Percentiles rank a stretch among this genome's conserved stretches.
phyloP scores from a whole-genome alignment of 1,140 invertebrate genomes.

The Bilobella aurantiaca region DNA sequence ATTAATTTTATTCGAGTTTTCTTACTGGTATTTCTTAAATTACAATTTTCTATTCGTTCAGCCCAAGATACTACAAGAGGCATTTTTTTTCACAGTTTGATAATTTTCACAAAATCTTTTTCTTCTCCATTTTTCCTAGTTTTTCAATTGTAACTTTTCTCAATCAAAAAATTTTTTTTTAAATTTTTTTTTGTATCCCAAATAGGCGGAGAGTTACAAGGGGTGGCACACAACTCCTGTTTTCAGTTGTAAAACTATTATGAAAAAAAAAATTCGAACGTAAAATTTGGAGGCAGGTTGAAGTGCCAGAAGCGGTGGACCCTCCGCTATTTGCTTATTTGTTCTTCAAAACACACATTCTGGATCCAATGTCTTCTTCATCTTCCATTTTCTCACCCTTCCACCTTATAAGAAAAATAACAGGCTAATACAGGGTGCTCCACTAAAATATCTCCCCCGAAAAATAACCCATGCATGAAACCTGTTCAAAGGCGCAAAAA shows the following conservation, averaged over 20 bases:
- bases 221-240: background rate
- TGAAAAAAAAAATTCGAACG: background rate
- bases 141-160: too few species aligned
- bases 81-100: too few species aligned
- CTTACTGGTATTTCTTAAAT: too few species aligned
- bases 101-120: too few species aligned
- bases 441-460: background rate
- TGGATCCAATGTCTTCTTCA: constrained; percentile 26
- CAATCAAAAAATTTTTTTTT: too few species aligned
- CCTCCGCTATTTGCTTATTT: constrained; percentile 35
- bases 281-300: constrained; percentile 16
- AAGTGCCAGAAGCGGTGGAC: constrained; percentile 32
- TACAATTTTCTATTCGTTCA: too few species aligned
- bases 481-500: too few species aligned
- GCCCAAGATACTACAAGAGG: too few species aligned
- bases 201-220: too few species aligned
- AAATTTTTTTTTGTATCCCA: too few species aligned
- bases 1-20: too few species aligned
- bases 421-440: background rate
- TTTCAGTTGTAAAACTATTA: background rate
- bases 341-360: constrained; percentile 35
- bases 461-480: background rate
- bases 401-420: background rate
- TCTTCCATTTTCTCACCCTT: background rate
- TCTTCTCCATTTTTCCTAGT: too few species aligned